Evolutionary conservation across 2,888 invertebrate genomes (phyloP), one percentile per base, ranked within the genome.

Genomic region (Thymelicus sylvestris): DNA sequence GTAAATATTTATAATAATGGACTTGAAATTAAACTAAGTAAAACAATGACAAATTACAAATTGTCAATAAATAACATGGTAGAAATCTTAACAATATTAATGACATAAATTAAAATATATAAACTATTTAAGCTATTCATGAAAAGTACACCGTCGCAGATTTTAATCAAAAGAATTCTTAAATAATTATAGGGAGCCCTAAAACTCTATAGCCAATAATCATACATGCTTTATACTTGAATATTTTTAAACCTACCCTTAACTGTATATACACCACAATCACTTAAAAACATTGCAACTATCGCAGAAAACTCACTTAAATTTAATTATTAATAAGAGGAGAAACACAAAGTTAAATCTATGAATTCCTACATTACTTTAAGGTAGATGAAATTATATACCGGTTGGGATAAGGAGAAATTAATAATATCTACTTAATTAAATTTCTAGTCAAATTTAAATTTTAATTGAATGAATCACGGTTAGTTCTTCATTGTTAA

Each of bases 381-480:
- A 61, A 61, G 52, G 61, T 67, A 67, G 67, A 67, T 63, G 65
- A 60, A 57, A 59, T 66, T 48, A 38, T 38, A 52, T 48, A 48
- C 59, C 63, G 44, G 24, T 39, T 41, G 8, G n/a, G 39, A 31
- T 47, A 63, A 38, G 24, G 39, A 57, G 24, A 66, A 68, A 63
- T 44, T 44, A 12, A 44, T 52, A 12, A 19, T 55, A 55, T 24
- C 55, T 87, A 89, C 88, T 88, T 85, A 89, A 85, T 83, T 81
- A 80, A 83, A 85, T 86, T 83, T 92, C 92, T 92, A 92, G 92
- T 92, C 92, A 92, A 89, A 88, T 86, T 79, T 84, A 87, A 88
- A 89, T 85, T 87, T 79, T 83, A 85, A 85, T 82, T 83, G 78
- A 72, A 73, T 62, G 52, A 72, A 75, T 50, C 15, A 59, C n/a